Base-by-base conservation (phyloP, 2,888 invertebrate genomes). In the Perdita meconis region DNA sequence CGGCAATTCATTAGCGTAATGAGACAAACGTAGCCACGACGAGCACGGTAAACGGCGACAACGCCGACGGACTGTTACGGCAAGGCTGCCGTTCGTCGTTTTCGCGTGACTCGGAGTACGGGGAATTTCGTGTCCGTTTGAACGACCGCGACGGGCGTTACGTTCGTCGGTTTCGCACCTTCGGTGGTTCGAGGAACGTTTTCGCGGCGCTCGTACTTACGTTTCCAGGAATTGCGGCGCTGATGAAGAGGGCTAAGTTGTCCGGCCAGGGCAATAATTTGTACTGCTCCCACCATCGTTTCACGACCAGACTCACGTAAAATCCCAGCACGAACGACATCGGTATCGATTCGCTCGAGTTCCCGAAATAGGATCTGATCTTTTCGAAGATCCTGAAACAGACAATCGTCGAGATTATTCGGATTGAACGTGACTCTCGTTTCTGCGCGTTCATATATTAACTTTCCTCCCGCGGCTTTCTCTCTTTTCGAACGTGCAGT, bases 211-310 rank as follows among this genome's bases (percentile, higher is more conserved):
- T 36, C 24, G 22, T 94, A 95, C 96, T 95, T 93, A 97, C 97
- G 94, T 96, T 96, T 93, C 97, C 97, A 88, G 97, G 97, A 91
- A 98, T 97, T 82, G 96, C 97, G 6, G 98, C 97, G 87, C 97
- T 97, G 92, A 98, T 96, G 93, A 97, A 98, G 80, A 98, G 95
- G 53, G 97, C 97, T 87, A 97, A 94, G 78, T 97, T 97, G 93
- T 98, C 98, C 0, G 98, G 98, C 97, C 98, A 98, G 4, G 98
- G 98, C 82, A 98, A 94, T 79, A 97, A 94, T 93, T 96, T 96
- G 94, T 98, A 98, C 92, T 98, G 98, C 91, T 97, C 97, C 98
- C 98, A 98, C 98, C 98, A 98, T 88, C 98, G 94, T 90, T 96
- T 96, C 85, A 98, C 97, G 64, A 98, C 96, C 87, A 98, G 94